Evolutionary conservation across 2,113 vertebrate genomes (phyloP).

Genomic region (Chloropsis cyanopogon): DNA sequence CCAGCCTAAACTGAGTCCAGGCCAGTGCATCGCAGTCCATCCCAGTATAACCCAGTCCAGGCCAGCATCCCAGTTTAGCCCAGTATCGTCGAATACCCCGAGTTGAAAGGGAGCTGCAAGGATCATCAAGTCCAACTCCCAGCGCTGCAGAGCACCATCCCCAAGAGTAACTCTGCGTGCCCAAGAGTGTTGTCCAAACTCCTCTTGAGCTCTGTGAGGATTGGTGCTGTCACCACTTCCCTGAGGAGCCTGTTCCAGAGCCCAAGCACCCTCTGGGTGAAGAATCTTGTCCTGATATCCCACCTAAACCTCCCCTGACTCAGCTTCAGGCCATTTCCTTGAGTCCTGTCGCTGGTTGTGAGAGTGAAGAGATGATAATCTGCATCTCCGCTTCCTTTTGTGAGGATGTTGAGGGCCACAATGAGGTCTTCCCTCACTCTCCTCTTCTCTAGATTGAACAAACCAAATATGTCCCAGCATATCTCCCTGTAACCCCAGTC

Average conservation of each 20-base stretch:
- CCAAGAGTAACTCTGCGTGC: no score
- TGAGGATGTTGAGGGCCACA: background rate
- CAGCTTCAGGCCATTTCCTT: background rate
- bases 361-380: background rate
- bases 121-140: background rate
- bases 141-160: background rate
- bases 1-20: no score
- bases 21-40: background rate
- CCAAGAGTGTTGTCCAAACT: background rate
- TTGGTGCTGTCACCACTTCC: no score
- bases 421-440: background rate
- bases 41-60: background rate
- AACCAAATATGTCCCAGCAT: background rate
- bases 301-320: background rate
- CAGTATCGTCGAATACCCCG: no score
- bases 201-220: no score
- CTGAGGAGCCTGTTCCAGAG: background rate
- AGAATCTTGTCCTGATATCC: background rate
- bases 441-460: background rate
- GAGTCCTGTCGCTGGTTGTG: background rate
- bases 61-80: background rate
- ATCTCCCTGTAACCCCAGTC: background rate
- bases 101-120: no score
- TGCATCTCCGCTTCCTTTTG: background rate
- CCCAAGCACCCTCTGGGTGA: accelerated